Conservation (phyloP, 2,797 vertebrate genomes). For the Pyrocephalus nanus region DNA sequence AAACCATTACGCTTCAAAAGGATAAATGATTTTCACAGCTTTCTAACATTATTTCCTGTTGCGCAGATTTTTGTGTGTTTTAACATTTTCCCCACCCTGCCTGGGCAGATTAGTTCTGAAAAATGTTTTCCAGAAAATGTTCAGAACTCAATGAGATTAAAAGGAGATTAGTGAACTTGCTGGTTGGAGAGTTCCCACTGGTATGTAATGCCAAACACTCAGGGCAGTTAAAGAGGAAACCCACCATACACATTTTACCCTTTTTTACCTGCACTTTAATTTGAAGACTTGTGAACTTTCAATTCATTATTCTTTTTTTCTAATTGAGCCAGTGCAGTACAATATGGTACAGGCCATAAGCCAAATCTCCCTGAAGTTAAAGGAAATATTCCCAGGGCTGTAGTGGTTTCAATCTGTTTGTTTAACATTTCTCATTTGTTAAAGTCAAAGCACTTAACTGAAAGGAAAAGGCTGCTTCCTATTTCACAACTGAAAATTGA, state of each 20-base stretch:
- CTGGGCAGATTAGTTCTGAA: conserved; percentile 39
- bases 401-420: conserved; percentile 36
- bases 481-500: neutral
- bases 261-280: neutral
- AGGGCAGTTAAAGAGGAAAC: neutral
- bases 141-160: conserved; percentile 50
- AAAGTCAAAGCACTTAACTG: conserved; percentile 33
- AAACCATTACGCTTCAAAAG: conserved; percentile 74
- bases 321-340: neutral
- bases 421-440: conserved; percentile 33
- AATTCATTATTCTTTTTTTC: conserved; percentile 18
- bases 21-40: conserved; percentile 75
- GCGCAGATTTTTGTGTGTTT: conserved; percentile 62
- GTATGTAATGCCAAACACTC: neutral
- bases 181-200: conserved; percentile 7
- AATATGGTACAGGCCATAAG: neutral
- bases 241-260: neutral
- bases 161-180: conserved; percentile 20
- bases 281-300: conserved; percentile 5
- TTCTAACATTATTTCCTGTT: conserved; percentile 73
- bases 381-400: conserved; percentile 29
- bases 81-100: conserved; percentile 35
- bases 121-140: conserved; percentile 49
- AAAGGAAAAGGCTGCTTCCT: conserved; percentile 18
- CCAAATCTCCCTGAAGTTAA: conserved; percentile 32